Base-by-base conservation (phyloP, 2,888 invertebrate species). In the Plagiodera versicolora region DNA sequence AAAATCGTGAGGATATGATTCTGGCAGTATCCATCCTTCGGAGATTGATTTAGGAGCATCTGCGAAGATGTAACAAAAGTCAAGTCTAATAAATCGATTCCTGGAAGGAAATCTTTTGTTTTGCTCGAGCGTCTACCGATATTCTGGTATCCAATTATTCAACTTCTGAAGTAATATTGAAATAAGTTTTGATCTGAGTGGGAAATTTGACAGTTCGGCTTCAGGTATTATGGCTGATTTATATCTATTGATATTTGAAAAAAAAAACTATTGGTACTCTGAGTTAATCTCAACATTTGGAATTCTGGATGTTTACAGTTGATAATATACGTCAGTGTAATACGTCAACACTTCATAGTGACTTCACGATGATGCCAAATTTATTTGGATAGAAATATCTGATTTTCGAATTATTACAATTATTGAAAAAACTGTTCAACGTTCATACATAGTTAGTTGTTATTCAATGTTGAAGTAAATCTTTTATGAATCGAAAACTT, bases 91-190 rank as follows among this genome's bases (percentile, higher is more conserved):
- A 60, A 64, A 67, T 65, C 64, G 65, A 67, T 67, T 67, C 64
- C 53, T 62, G 57, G 58, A 56, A n/a, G 62, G 62, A 60, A 57
- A 65, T 57, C 65, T 61, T 65, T 65, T 65, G 68, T 66, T 60
- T 60, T 55, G 60, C 59, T 56, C 59, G 48, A 58, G 56, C 58
- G 62, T 54, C 60, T 60, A 54, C 61, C 55, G 54, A 45, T 49
- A 48, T 61, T 56, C 59, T 39, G 58, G 52, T 64, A 67, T 63
- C 65, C 67, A 65, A 67, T 67, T 67, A 67, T 67, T 67, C 63
- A 63, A 67, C 65, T 67, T 67, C 58, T 55, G 59, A 65, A 65
- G 65, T 67, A 64, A 67, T 67, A 67, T 67, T 67, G 59, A 67
- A 67, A 67, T 67, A 67, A 67, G 59, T 67, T 67, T 65, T 63